Conservation (phyloP, 1,140 invertebrate species). For the Oryzaephilus surinamensis region DNA sequence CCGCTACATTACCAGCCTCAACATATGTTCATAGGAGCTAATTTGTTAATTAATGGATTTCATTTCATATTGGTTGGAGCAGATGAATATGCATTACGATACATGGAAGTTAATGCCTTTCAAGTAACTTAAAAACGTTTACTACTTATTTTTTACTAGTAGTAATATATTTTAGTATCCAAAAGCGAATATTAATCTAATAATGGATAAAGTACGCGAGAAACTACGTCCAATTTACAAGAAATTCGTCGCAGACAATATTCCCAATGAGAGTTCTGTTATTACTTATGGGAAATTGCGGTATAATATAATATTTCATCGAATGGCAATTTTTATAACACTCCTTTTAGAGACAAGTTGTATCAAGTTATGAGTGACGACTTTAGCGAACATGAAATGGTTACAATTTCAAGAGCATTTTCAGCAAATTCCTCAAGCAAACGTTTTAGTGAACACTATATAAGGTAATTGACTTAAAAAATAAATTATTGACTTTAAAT, state of each 20-base stretch:
- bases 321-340: neutral
- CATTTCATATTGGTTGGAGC: conserved; percentile 65
- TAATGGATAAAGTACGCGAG: conserved; percentile 59
- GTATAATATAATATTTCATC: conserved; percentile 11
- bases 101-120: conserved; percentile 71
- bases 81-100: conserved; percentile 76
- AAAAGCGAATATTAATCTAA: conserved; percentile 53
- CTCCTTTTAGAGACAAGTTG: conserved; percentile 25
- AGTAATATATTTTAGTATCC: conserved; percentile 48
- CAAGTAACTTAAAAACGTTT: conserved; percentile 56
- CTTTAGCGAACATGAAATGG: conserved; percentile 66
- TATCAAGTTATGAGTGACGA: conserved; percentile 43
- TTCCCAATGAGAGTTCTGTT: conserved; percentile 39
- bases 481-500: too few relatives aligned
- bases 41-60: conserved; percentile 62
- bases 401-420: conserved; percentile 45
- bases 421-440: neutral
- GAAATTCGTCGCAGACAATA: conserved; percentile 58
- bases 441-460: conserved; percentile 1
- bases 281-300: conserved; percentile 29
- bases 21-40: conserved; percentile 74
- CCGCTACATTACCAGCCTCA: conserved; percentile 62
- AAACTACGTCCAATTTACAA: conserved; percentile 54
- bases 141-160: neutral
- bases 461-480: too few relatives aligned